A percentile compares a stretch with the other conserved stretches of the same genome.
Evolutionary conservation across 1,140 invertebrate species (phyloP).

Genomic region (Musca domestica): DNA sequence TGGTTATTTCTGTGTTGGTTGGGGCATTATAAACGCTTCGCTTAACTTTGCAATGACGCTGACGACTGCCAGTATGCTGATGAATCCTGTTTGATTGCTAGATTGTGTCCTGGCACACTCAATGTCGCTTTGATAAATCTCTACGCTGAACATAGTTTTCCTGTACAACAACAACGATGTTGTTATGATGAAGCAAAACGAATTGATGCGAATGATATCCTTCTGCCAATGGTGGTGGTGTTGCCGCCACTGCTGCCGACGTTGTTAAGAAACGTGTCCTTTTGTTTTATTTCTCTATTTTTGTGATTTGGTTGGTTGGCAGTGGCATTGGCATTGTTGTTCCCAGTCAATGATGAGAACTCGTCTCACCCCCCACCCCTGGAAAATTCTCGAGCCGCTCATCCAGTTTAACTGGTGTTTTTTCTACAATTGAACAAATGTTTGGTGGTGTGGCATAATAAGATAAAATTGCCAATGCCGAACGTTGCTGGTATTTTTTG

Average conservation of each 20-base stretch:
- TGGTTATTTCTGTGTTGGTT: constrained; percentile 35
- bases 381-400: neutral
- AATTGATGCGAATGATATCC: constrained; percentile 9
- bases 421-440: constrained; percentile 16
- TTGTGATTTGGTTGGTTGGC: no score
- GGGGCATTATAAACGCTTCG: constrained; percentile 19
- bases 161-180: neutral
- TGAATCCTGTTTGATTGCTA: constrained; percentile 16
- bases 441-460: constrained; percentile 21
- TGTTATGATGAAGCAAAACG: constrained; percentile 7
- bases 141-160: neutral
- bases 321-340: no score
- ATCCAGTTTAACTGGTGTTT: constrained; percentile 12
- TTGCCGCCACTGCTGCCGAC: neutral
- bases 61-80: neutral
- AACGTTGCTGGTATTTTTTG: no score
- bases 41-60: constrained; percentile 7
- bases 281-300: neutral
- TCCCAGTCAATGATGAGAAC: no score
- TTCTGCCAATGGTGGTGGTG: neutral
- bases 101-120: neutral
- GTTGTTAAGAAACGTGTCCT: neutral
- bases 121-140: neutral
- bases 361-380: no score
- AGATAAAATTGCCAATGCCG: neutral